A percentile compares a stretch with the other conserved stretches of the same genome.
phyloP scores from a whole-genome alignment of 2,113 vertebrate genomes.

The Gobius niger region DNA sequence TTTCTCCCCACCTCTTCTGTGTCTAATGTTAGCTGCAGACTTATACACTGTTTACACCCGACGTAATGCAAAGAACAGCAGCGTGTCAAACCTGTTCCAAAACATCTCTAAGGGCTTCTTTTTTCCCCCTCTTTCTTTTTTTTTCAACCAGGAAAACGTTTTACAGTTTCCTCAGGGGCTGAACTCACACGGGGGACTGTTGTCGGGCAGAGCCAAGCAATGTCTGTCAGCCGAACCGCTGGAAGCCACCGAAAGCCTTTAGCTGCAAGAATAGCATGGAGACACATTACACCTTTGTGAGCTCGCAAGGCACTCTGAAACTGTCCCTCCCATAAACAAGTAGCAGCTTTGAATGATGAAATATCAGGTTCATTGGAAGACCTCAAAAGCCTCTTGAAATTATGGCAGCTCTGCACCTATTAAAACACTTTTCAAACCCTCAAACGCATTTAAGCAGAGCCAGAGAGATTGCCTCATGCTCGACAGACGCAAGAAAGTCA shows the following conservation, averaged over 20 bases:
- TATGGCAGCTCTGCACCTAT: slow-evolving; percentile 19
- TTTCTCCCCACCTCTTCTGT: slow-evolving; percentile 9
- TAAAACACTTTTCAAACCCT: slow-evolving; percentile 19
- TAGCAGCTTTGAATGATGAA: slow-evolving; percentile 36
- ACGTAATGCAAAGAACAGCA: slow-evolving; percentile 43
- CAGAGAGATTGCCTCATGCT: slow-evolving; percentile 2
- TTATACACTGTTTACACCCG: slow-evolving; percentile 23
- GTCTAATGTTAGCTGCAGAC: slow-evolving; percentile 55
- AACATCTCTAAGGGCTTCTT: neutral
- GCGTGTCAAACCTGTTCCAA: slow-evolving; percentile 33
- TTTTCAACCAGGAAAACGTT: slow-evolving; percentile 18
- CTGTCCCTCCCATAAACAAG: slow-evolving; percentile 59
- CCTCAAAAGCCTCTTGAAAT: slow-evolving; percentile 30
- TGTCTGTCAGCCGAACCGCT: slow-evolving; percentile 36
- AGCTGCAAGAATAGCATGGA: slow-evolving; percentile 55
- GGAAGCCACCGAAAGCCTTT: slow-evolving; percentile 31
- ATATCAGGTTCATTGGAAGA: slow-evolving; percentile 48
- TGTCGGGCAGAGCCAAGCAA: slow-evolving; percentile 23
- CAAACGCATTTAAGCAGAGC: neutral
- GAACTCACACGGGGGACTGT: slow-evolving; percentile 18
- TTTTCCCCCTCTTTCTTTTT: slow-evolving; percentile 15
- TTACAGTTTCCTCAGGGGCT: slow-evolving; percentile 36
- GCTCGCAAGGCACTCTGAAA: slow-evolving; percentile 40
- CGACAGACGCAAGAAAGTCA: neutral
- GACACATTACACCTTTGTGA: slow-evolving; percentile 60